Conservation (phyloP, 2,113 vertebrate genomes). For the Oncorhynchus clarkii region DNA sequence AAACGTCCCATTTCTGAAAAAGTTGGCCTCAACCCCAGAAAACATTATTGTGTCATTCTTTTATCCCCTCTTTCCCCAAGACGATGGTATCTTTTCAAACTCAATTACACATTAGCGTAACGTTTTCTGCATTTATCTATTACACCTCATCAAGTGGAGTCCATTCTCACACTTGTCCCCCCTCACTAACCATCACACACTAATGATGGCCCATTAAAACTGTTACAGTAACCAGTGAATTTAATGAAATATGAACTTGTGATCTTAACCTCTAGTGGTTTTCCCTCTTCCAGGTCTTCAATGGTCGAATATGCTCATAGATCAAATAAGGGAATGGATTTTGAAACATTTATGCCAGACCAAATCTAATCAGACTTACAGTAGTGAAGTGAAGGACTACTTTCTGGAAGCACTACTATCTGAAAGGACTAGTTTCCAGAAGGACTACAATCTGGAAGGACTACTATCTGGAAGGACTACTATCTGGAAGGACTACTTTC, state of each 20-base stretch:
- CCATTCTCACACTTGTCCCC: constrained; percentile 53
- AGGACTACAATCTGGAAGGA: too few species aligned
- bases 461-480: too few species aligned
- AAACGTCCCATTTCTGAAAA: constrained; percentile 33
- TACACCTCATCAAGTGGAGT: constrained; percentile 68
- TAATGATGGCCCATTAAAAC: constrained; percentile 73
- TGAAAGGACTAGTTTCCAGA: too few species aligned
- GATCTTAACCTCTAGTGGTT: constrained; percentile 52
- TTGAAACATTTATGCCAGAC: constrained; percentile 19
- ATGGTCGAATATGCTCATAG: constrained; percentile 41
- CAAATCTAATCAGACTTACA: too few species aligned
- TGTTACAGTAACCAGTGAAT: constrained; percentile 66
- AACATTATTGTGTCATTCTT: constrained; percentile 62
- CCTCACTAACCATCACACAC: constrained; percentile 70
- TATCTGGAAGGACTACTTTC: background rate
- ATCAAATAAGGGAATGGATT: constrained; percentile 33
- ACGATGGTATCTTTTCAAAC: constrained; percentile 70
- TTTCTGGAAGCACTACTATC: too few species aligned
- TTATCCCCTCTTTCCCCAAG: constrained; percentile 52
- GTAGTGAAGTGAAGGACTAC: background rate
- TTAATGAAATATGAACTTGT: constrained; percentile 73
- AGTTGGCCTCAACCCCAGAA: constrained; percentile 41
- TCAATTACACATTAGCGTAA: constrained; percentile 67
- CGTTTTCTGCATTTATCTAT: constrained; percentile 59
- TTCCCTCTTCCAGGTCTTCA: constrained; percentile 53